Evolutionary conservation across 2,797 vertebrate species (phyloP).

Genomic region (Sciurus vulgaris): DNA sequence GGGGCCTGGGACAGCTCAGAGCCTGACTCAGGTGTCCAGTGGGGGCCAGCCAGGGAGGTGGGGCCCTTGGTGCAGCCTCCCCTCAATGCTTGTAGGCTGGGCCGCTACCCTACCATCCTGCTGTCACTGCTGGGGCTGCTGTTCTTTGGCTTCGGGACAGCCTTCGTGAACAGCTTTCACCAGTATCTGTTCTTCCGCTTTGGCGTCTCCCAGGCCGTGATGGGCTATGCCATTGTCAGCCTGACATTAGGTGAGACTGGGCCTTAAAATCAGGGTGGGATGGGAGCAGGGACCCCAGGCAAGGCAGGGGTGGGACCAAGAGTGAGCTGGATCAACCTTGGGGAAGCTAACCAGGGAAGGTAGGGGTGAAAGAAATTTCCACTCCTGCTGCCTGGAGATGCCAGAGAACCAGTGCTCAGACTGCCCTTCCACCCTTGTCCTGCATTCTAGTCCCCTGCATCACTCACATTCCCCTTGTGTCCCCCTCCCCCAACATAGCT

Average conservation of each 20-base stretch:
- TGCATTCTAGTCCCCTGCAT: not conserved
- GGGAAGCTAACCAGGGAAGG: not conserved
- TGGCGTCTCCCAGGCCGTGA: conserved; percentile 86
- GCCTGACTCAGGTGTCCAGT: not conserved
- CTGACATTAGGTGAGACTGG: conserved; percentile 90
- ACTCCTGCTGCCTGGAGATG: not conserved
- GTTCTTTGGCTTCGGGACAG: conserved; percentile 89
- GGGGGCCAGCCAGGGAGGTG: rapidly evolving
- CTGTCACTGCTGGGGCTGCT: conserved; percentile 89
- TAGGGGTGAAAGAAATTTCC: not conserved
- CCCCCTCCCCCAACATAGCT: not conserved
- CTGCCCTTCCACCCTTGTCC: not conserved
- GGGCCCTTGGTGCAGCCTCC: not conserved
- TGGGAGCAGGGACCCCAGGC: not conserved
- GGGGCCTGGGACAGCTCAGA: not conserved
- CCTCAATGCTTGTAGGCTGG: conserved; percentile 88
- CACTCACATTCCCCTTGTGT: too few species aligned
- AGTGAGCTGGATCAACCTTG: rapidly evolving
- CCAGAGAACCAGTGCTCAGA: not conserved
- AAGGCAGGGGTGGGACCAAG: not conserved
- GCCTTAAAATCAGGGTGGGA: rapidly evolving
- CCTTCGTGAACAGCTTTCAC: conserved; percentile 92
- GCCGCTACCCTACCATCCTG: conserved; percentile 91
- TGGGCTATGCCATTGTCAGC: conserved; percentile 89
- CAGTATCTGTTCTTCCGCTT: conserved; percentile 92